These are phyloP conservation scores for Tetranychus piercei DNA, from an alignment of 2,888 invertebrate genomes.

Conservation along the genomic window DNA sequence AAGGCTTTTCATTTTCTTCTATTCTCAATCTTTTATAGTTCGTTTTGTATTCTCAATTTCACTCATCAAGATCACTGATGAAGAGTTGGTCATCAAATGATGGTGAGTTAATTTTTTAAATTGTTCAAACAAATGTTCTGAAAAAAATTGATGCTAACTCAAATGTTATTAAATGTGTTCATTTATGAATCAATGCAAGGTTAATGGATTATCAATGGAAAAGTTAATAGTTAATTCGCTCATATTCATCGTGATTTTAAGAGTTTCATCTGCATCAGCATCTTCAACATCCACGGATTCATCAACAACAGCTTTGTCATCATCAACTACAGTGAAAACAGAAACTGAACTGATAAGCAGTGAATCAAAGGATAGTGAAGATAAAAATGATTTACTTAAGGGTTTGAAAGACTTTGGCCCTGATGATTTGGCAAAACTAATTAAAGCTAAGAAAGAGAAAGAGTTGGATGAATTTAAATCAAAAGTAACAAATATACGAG, in stretches of 20 bases:
- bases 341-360: not conserved
- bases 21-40: not conserved
- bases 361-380: not conserved
- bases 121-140: not conserved
- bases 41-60: not conserved
- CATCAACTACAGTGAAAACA: not conserved
- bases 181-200: not conserved
- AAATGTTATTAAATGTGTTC: not conserved
- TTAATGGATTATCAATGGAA: not conserved
- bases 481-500: not conserved
- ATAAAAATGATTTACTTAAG: not conserved
- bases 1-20: not conserved
- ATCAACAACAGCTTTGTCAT: not conserved
- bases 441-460: slow-evolving; percentile 3
- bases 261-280: not conserved
- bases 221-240: not conserved
- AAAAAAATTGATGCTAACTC: not conserved
- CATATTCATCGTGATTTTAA: not conserved
- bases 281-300: not conserved
- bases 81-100: not conserved
- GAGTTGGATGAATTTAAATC: not conserved
- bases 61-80: not conserved
- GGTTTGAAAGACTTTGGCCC: not conserved
- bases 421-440: not conserved
- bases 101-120: not conserved